Evolutionary conservation across 2,113 vertebrate species (phyloP), one percentile per base, ranked within the genome.

Genomic region (Odocoileus virginianus): DNA sequence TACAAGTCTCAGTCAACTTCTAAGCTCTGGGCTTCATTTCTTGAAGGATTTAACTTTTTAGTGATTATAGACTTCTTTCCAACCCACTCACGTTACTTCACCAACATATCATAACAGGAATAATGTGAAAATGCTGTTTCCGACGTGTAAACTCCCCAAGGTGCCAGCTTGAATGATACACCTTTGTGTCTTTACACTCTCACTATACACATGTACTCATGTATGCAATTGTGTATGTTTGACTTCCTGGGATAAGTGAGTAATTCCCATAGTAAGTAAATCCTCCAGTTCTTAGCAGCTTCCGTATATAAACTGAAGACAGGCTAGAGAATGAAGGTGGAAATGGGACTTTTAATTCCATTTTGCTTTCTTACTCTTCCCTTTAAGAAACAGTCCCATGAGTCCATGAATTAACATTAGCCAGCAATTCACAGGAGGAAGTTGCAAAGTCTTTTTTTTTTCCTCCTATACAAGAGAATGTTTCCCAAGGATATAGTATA

Each of bases 401-500:
- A 27, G 28, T 89, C 83, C 19, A 23, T 58, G 74, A 91, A 79
- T 93, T 76, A 85, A 52, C 36, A 55, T 43, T 45, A 67, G 55
- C 61, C 10, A 25, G 57, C 21, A 25, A 12, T 60, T 30, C 71
- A 25, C 58, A 30, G 30, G 40, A 79, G 33, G 47, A 60, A 30
- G 28, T 33, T 47, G 5, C 7, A 60, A 16, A 95, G 45, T 36
- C 60, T 76, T 55, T 82, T 82, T 21, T 36, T n/a, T 81, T 52
- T 83, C 8, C 16, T 45, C 33, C 78, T 89, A 28, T 90, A 71
- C 47, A 54, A 81, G 40, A 45, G 81, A 88, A 93, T 93, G 28
- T 91, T 97, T 95, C 58, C 57, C 78, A 93, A 91, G 91, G 86
- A 94, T 78, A 94, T 23, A 87, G n/a, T 76, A 3, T 94, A 45